Conservation (phyloP, 2,797 vertebrate species). For the Galagoides demidoff region DNA sequence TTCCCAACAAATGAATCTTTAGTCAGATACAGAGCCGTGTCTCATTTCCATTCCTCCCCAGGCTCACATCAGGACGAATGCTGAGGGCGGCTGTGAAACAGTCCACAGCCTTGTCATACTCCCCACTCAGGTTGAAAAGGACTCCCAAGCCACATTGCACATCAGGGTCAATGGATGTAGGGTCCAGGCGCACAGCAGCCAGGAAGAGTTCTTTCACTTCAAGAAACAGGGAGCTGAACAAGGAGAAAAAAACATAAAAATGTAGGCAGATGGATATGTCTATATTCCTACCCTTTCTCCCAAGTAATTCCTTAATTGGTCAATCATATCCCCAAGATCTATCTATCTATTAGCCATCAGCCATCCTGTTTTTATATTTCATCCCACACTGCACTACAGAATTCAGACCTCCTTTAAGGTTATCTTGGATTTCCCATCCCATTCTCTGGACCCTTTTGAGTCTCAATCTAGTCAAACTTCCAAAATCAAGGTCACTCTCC, state of each 20-base stretch:
- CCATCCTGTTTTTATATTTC: background rate
- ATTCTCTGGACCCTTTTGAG: background rate
- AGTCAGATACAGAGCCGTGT: accelerated
- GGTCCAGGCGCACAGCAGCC: constrained; percentile 93
- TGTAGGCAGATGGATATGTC: background rate
- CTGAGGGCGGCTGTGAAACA: constrained; percentile 95
- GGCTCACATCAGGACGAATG: constrained; percentile 87
- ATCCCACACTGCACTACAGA: background rate
- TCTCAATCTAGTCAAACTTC: background rate
- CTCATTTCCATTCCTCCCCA: constrained; percentile 60
- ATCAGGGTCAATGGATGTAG: constrained; percentile 94
- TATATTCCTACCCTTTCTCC: background rate
- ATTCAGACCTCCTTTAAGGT: background rate
- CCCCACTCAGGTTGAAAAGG: constrained; percentile 98
- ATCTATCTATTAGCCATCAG: background rate
- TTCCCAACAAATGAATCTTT: background rate
- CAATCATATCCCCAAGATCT: background rate
- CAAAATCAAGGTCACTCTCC: background rate
- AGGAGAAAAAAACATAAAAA: constrained; percentile 32
- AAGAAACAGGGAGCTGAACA: constrained; percentile 92
- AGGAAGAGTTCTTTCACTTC: constrained; percentile 97
- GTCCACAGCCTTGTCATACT: constrained; percentile 98
- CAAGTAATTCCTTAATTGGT: background rate
- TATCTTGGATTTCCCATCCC: background rate
- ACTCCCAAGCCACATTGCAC: constrained; percentile 98